These are phyloP conservation scores for Genyomyrus donnyi DNA, from an alignment of 2,113 vertebrate genomes.

Conservation along the genomic window DNA sequence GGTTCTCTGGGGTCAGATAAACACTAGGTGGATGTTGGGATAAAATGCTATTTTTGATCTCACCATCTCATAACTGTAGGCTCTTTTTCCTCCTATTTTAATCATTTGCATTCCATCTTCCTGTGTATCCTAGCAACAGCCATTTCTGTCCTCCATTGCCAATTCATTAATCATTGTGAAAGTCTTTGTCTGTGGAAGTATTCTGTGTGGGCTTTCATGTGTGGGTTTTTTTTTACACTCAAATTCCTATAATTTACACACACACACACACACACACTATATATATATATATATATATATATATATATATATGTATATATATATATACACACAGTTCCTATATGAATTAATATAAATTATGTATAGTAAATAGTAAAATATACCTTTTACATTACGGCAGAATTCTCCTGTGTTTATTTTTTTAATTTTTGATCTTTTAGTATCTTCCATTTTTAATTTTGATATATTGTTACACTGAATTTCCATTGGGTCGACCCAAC, in stretches of 20 bases:
- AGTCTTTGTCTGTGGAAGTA: constrained; percentile 42
- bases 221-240: background rate
- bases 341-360: background rate
- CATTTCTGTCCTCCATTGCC: constrained; percentile 58
- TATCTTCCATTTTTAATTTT: background rate
- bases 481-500: background rate
- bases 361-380: background rate
- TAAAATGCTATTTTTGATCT: constrained; percentile 2
- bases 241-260: background rate
- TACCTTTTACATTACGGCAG: background rate
- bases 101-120: constrained; percentile 60
- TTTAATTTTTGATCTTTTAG: background rate
- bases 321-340: background rate
- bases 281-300: background rate
- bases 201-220: constrained; percentile 11
- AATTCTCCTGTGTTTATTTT: background rate
- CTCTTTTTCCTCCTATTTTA: constrained; percentile 44
- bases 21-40: constrained; percentile 8
- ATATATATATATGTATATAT: background rate
- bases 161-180: constrained; percentile 62
- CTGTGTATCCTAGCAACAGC: constrained; percentile 71
- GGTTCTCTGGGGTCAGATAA: background rate
- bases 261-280: background rate
- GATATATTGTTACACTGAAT: background rate
- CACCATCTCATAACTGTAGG: constrained; percentile 16